phyloP scores from a whole-genome alignment of 2,113 vertebrate genomes.

The Sander vitreus region DNA sequence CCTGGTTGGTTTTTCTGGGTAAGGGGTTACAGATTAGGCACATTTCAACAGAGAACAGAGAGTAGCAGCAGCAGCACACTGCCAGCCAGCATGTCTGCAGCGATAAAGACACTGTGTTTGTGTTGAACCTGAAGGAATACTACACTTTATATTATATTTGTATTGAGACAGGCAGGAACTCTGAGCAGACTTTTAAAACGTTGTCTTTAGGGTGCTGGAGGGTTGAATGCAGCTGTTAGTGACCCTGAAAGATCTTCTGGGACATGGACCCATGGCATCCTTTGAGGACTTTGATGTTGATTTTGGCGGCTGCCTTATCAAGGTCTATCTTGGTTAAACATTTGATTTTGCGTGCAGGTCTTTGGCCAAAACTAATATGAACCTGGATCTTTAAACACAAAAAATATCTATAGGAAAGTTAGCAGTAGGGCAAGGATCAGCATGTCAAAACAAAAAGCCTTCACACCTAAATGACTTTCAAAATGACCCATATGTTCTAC shows the following conservation, averaged over 20 bases:
- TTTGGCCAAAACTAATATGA: not conserved
- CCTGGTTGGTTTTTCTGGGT: not conserved
- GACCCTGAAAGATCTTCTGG: not conserved
- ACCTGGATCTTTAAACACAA: too few relatives aligned
- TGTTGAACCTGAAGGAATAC: not conserved
- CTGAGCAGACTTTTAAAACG: not conserved
- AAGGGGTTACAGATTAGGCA: not conserved
- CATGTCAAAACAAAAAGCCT: too few relatives aligned
- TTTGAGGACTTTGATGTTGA: not conserved
- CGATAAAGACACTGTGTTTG: not conserved
- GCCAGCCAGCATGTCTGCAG: not conserved
- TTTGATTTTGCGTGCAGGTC: not conserved
- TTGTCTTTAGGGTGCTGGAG: not conserved
- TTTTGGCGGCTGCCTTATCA: not conserved
- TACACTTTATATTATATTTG: not conserved
- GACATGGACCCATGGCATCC: not conserved
- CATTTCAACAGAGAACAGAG: not conserved
- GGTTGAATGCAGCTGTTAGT: not conserved
- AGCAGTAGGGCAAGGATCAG: too few relatives aligned
- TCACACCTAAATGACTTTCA: too few relatives aligned
- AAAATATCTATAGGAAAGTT: too few relatives aligned
- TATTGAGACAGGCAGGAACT: not conserved
- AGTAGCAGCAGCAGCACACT: not conserved
- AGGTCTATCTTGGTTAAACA: not conserved
- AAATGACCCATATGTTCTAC: too few relatives aligned